A percentile compares a stretch with the other conserved stretches of the same genome.
Evolutionary conservation across 64 coral and sea anemone species (phyloP).

Genomic region (Cladopsammia gracilis): DNA sequence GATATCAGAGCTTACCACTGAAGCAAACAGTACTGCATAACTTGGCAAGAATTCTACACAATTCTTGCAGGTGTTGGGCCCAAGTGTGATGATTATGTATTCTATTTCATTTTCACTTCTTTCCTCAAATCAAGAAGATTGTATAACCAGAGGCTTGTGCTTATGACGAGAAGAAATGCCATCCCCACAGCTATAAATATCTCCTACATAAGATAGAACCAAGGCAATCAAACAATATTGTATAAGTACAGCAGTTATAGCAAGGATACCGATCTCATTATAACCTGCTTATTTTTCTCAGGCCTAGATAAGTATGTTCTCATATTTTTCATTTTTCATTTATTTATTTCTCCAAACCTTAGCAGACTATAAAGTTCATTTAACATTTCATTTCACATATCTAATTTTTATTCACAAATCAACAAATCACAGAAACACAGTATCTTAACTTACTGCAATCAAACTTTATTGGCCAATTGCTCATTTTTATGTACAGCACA

Average conservation of each 20-base stretch:
- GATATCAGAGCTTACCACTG: conserved; percentile 74
- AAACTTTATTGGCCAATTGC: conserved; percentile 50
- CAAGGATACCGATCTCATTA: too few relatives aligned
- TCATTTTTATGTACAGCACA: conserved; percentile 63
- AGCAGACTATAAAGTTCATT: too few relatives aligned
- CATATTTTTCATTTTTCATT: too few relatives aligned
- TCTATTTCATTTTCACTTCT: conserved; percentile 70
- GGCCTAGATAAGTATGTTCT: too few relatives aligned
- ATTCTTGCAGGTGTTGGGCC: conserved; percentile 10
- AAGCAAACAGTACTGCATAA: conserved; percentile 63
- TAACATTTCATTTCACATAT: too few relatives aligned
- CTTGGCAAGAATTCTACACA: conserved; percentile 64
- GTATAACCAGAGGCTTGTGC: conserved; percentile 94
- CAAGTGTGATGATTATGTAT: conserved; percentile 25
- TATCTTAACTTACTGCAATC: conserved; percentile 38
- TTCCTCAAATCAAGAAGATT: conserved; percentile 72
- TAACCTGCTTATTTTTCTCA: too few relatives aligned
- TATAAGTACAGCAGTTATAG: too few relatives aligned
- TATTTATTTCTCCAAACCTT: too few relatives aligned
- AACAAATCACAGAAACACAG: too few relatives aligned
- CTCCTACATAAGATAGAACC: conserved; percentile 61
- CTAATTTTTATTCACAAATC: too few relatives aligned
- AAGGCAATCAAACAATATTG: not conserved
- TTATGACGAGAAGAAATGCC: conserved; percentile 80
- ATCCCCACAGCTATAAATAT: conserved; percentile 72